phyloP scores from a whole-genome alignment of 2,113 vertebrate genomes.

The Phylloscopus trochiloides region DNA sequence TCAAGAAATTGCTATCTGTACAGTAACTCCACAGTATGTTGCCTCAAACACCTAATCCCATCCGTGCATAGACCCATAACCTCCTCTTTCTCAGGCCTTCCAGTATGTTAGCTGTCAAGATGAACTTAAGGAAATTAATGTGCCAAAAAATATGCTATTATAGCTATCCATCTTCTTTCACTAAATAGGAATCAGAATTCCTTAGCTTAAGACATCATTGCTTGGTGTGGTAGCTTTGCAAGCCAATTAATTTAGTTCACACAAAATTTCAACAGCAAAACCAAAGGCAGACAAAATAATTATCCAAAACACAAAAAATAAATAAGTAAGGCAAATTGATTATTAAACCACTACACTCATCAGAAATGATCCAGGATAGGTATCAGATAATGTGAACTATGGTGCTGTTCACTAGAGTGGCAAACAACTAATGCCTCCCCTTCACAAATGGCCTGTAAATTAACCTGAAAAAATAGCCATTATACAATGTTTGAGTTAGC shows the following conservation, averaged over 20 bases:
- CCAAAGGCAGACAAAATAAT: not conserved
- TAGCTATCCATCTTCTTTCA: not conserved
- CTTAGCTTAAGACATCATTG: not conserved
- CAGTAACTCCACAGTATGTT: not conserved
- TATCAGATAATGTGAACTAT: rapidly evolving
- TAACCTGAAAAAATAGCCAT: not conserved
- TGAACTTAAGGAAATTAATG: not conserved
- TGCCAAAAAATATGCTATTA: not conserved
- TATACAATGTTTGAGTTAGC: not conserved
- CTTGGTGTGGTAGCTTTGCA: not conserved
- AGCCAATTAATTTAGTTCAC: not conserved
- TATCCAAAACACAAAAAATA: not conserved
- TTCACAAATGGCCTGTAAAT: not conserved
- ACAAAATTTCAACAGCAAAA: not conserved
- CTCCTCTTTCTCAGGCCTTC: not conserved
- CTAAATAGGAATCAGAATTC: not conserved
- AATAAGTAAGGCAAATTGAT: not conserved
- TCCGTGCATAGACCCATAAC: not conserved
- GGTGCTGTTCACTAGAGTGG: not conserved
- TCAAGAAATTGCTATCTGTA: not conserved
- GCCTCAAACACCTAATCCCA: not conserved
- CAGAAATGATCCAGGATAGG: not conserved
- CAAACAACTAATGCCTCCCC: not conserved
- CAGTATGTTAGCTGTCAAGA: not conserved
- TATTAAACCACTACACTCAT: not conserved